These are phyloP conservation scores for Pachycephus smyrnensis DNA, from an alignment of 2,888 invertebrate genomes.

Conservation along the genomic window DNA sequence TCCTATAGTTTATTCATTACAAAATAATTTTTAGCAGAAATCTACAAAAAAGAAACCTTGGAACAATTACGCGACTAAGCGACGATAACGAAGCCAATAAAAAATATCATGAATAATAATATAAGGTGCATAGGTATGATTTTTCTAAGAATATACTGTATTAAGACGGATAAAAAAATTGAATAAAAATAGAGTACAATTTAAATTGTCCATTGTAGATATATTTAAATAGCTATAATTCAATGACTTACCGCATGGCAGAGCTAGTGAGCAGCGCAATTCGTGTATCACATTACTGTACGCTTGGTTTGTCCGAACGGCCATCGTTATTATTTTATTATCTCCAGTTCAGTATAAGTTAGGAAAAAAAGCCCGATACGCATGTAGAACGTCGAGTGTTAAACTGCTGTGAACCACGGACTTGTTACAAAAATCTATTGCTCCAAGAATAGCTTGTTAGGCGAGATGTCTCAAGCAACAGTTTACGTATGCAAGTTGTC, in stretches of 20 bases:
- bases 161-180: background rate
- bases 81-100: background rate
- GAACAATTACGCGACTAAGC: background rate
- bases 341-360: background rate
- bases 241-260: background rate
- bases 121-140: background rate
- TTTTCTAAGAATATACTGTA: background rate
- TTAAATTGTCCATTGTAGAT: background rate
- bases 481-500: conserved; percentile 39
- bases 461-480: conserved; percentile 26
- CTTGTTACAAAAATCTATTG: too few species aligned
- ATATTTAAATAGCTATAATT: background rate
- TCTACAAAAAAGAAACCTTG: background rate
- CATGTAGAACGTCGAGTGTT: too few species aligned
- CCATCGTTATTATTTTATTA: background rate
- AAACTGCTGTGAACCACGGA: too few species aligned
- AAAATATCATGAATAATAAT: background rate
- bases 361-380: too few species aligned
- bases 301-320: background rate
- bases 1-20: background rate
- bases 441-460: too few species aligned
- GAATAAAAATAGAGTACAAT: background rate
- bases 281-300: background rate
- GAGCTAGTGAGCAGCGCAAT: background rate
- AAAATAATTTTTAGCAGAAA: background rate